These are phyloP conservation scores for Cephalopholis sonnerati DNA, from an alignment of 2,113 vertebrate species.

Conservation along the genomic window DNA sequence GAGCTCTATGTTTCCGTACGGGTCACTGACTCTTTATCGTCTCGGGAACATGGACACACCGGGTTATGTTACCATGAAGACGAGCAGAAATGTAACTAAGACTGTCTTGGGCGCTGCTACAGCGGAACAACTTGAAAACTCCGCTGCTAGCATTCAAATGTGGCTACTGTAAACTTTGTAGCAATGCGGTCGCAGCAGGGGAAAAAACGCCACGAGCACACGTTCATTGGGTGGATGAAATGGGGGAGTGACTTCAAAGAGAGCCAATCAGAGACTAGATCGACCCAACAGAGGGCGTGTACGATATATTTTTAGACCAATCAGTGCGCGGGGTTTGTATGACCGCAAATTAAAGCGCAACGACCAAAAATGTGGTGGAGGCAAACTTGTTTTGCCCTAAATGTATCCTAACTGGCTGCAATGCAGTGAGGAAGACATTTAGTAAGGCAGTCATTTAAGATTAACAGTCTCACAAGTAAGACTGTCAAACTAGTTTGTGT, in stretches of 20 bases:
- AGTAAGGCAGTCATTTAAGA: no score
- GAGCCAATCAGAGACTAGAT: slow-evolving; percentile 58
- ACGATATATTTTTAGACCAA: slow-evolving; percentile 13
- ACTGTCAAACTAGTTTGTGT: no score
- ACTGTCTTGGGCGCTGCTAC: neutral
- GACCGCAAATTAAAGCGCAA: slow-evolving; percentile 49
- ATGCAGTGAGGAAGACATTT: no score
- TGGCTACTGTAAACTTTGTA: slow-evolving; percentile 52
- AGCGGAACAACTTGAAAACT: neutral
- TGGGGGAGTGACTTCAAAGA: neutral
- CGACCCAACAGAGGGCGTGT: neutral
- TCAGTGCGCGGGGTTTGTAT: neutral
- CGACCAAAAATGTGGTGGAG: neutral
- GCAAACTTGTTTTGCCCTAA: neutral
- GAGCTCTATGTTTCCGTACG: slow-evolving; percentile 10
- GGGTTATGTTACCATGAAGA: neutral
- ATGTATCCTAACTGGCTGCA: neutral
- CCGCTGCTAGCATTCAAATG: slow-evolving; percentile 4
- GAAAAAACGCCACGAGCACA: slow-evolving; percentile 21
- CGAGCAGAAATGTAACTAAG: neutral
- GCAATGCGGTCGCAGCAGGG: slow-evolving; percentile 36
- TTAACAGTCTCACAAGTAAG: no score
- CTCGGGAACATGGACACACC: neutral
- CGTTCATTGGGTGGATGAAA: slow-evolving; percentile 50
- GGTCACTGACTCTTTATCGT: neutral